Conservation (phyloP, 2,888 invertebrate genomes). For the Mesopsocus fuscifrons region DNA sequence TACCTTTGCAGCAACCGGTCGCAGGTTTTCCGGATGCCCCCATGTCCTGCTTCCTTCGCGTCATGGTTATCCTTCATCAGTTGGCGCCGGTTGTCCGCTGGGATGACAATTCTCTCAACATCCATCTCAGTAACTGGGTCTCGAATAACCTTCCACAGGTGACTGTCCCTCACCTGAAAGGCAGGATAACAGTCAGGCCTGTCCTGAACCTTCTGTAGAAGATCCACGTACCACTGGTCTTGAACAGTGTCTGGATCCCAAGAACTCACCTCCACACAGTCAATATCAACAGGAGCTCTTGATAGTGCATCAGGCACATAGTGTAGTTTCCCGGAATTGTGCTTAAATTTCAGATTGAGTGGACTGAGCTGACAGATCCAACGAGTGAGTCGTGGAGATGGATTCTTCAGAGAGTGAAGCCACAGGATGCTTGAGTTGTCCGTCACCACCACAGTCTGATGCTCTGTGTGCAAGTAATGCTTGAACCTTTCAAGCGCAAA, state of each 20-base stretch:
- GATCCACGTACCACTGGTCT: neutral
- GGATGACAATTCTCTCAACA: too few relatives aligned
- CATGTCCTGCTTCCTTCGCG: neutral
- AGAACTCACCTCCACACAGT: too few relatives aligned
- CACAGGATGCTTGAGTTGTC: conserved; percentile 3
- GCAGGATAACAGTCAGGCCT: too few relatives aligned
- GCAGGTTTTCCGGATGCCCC: too few relatives aligned
- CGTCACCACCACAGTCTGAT: conserved; percentile 7
- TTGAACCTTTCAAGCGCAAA: neutral
- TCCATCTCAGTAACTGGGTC: neutral
- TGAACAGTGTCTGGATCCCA: too few relatives aligned
- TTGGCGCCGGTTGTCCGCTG: neutral
- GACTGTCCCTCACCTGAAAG: neutral
- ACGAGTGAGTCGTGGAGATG: neutral
- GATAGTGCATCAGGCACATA: neutral
- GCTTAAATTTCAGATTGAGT: neutral
- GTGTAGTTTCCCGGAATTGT: neutral
- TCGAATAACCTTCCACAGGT: neutral
- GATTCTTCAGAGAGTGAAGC: conserved; percentile 6
- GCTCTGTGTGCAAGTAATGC: neutral
- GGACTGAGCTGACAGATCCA: neutral
- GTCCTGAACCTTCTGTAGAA: neutral
- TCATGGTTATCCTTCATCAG: neutral
- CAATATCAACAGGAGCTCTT: neutral
- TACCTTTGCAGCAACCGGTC: too few relatives aligned